These are phyloP conservation scores for Novumbra hubbsi DNA, from an alignment of 2,797 vertebrate species.

Conservation along the genomic window DNA sequence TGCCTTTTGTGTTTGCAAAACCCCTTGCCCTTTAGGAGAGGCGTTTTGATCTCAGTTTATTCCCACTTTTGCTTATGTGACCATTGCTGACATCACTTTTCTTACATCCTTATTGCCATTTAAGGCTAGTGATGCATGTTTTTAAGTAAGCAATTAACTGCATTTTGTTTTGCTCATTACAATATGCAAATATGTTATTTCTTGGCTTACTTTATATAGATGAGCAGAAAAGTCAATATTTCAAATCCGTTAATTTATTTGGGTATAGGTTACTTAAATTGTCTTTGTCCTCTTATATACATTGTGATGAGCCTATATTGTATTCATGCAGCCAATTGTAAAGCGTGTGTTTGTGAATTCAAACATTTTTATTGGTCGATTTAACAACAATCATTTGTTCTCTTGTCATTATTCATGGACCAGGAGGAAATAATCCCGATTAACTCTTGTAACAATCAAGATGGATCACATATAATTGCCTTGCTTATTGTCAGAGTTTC, in stretches of 20 bases:
- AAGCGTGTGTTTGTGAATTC: neutral
- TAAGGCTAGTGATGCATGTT: neutral
- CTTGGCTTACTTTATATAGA: no score
- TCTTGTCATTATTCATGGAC: neutral
- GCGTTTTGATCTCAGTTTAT: neutral
- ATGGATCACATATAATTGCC: neutral
- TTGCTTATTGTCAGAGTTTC: neutral
- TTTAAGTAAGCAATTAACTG: neutral
- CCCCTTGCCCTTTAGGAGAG: slow-evolving; percentile 2
- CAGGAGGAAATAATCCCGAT: neutral
- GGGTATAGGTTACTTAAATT: neutral
- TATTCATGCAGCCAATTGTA: neutral
- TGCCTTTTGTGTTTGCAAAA: slow-evolving; percentile 6
- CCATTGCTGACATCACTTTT: neutral
- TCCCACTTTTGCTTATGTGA: slow-evolving; percentile 1
- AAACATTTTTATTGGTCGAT: neutral
- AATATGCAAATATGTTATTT: neutral
- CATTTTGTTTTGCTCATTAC: neutral
- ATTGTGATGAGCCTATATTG: neutral
- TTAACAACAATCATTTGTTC: neutral
- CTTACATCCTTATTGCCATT: neutral
- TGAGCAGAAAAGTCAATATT: no score
- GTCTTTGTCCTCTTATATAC: neutral
- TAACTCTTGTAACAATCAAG: neutral
- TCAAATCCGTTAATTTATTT: no score